Base-by-base conservation (phyloP, 2,888 invertebrate genomes). In the Luffia ferchaultella region DNA sequence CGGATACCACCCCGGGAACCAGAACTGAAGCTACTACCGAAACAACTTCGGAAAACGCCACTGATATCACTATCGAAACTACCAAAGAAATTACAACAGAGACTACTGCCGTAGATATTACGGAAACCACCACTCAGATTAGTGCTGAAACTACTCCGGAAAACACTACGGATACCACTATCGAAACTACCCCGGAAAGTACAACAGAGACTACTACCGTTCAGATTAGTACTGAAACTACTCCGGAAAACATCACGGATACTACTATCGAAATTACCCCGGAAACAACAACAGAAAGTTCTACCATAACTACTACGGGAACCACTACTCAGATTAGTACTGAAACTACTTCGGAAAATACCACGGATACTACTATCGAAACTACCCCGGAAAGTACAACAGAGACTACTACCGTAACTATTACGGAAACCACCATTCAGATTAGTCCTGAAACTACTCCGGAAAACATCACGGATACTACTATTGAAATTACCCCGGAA, bases 101-200 rank as follows among this genome's bases (percentile, higher is more conserved):
- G 12, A 44, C 48, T 2, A 44, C 49, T 12, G 43, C 51, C 16
- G 42, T 43, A 45, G 16, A 53, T 41, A 7, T 46, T 20, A 20
- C 47, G 1, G 30, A 50, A 16, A 47, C 51, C 20, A 45, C 52
- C 0, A 50, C 54, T 42, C 18, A 46, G 1, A 20, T 54, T 20
- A 18, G 52, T 0, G 2, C 16, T 5, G 9, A 51, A 2, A 45
- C 53, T 5, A 52, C 54, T 16, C 44, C 53, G 16, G 1, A 43
- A 1, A 9, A 20, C 17, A 42, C 44, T 1, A 30, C 30, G 30
- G 30, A 30, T 3, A 12, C 30, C 30, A 30, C 30, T 12, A 30
- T 12, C 5, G 5, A 3, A 3, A 30, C 30, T 30, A 30, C 30
- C 5, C n/a, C n/a, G n/a, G 30, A 30, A 30, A 30, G 30, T 30